Percentiles rank a stretch among this genome's conserved stretches.
Conservation (phyloP, 2,888 invertebrate species). For the Bellardia bayeri region DNA sequence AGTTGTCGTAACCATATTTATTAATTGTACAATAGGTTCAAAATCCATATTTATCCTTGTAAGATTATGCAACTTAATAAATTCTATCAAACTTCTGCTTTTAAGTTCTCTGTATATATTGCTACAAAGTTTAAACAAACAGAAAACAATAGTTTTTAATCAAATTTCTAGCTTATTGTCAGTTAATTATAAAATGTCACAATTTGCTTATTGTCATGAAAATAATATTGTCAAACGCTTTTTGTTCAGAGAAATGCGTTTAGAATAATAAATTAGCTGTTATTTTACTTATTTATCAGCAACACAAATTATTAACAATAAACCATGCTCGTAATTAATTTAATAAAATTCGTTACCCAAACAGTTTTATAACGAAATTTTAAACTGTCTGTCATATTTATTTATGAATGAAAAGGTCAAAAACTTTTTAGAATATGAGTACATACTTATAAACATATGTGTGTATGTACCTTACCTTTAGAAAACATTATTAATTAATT, state of each 20-base stretch:
- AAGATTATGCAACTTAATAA: neutral
- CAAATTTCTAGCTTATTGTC: constrained; percentile 31
- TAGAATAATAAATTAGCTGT: constrained; percentile 1
- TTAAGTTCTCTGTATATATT: neutral
- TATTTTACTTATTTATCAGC: neutral
- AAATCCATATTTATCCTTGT: no score
- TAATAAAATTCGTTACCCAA: constrained; percentile 24
- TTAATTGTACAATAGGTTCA: no score
- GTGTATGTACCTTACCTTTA: neutral
- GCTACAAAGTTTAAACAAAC: neutral
- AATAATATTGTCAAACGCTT: constrained; percentile 9
- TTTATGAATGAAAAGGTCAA: constrained; percentile 45
- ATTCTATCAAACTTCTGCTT: neutral
- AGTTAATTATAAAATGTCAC: constrained; percentile 24
- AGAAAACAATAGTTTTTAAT: neutral
- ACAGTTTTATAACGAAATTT: constrained; percentile 7
- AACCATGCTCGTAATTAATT: constrained; percentile 27
- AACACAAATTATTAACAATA: neutral
- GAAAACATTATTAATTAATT: neutral
- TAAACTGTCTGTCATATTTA: constrained; percentile 25
- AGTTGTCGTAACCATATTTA: no score
- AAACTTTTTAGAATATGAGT: constrained; percentile 21
- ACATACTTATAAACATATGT: neutral
- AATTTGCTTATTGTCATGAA: constrained; percentile 41
- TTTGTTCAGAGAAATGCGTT: neutral